Evolutionary conservation across 1,140 invertebrate genomes (phyloP), one percentile per base, ranked within the genome.

Genomic region (Drosophila virilis): DNA sequence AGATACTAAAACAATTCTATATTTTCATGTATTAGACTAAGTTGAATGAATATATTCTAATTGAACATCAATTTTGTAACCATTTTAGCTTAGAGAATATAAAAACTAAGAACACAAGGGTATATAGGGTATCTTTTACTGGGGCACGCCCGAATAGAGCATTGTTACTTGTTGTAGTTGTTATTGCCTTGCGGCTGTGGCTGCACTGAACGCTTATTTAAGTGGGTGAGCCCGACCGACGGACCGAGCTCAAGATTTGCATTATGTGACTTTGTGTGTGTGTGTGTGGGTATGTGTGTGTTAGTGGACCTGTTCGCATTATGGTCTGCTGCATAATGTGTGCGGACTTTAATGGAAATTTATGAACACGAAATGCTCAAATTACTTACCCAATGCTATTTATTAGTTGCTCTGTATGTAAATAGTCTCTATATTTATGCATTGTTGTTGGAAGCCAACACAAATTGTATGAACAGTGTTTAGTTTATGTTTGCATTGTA

Each of bases 301-400:
- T 38, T 1, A n/a, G 8, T n/a, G n/a, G 13, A 8, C 13, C 35
- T 28, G 40, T 40, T 40, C 12, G 43, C 45, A 48, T 58, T 38
- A 59, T 32, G 55, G 55, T 60, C 65, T 67, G 46, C 22, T 68
- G 55, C 65, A 59, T 38, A 60, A 15, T 60, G 43, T 42, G 45
- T 68, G 50, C 28, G 45, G 45, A 38, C 82, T 86, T 85, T 86
- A 85, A 86, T 75, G 61, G 22, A 61, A 74, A 75, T 74, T 81
- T 85, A 81, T 81, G 62, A 86, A 78, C 66, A 70, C 12, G 42
- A 60, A 77, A 38, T 70, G 59, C 37, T 68, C 42, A 43, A 52
- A 73, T 68, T 68, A 48, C 57, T 61, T 28, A 28, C 15, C 32
- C 42, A 52, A 13, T 13, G 65, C 48, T 46, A 67, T 73, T 72